Conservation (phyloP, 1,140 invertebrate species). For the Pseudomyrmex concolor region DNA sequence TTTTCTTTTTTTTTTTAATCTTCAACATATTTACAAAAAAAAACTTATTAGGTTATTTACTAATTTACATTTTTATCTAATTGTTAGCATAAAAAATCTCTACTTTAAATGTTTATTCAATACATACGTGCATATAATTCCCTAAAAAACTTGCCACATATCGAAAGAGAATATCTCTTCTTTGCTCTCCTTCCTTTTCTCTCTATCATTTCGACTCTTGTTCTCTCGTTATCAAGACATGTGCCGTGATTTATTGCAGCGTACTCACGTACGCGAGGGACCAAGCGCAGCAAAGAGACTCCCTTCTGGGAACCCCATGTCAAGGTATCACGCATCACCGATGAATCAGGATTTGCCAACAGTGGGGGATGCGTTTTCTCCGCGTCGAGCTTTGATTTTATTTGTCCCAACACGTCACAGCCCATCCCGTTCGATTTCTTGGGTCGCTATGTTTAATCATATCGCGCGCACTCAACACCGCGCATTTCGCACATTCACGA, state of each 20-base stretch:
- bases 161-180: neutral
- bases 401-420: neutral
- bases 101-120: conserved; percentile 13
- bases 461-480: neutral
- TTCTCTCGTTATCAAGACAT: conserved; percentile 45
- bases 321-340: conserved; percentile 21
- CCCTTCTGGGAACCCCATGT: conserved; percentile 18
- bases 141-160: neutral
- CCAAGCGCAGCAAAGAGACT: conserved; percentile 11
- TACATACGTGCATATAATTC: neutral
- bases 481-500: neutral
- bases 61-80: neutral
- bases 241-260: conserved; percentile 28
- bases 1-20: too few relatives aligned
- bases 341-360: conserved; percentile 38
- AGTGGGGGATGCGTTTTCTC: neutral
- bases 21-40: neutral
- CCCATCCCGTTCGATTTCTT: neutral
- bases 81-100: neutral
- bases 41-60: neutral
- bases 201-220: neutral
- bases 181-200: neutral
- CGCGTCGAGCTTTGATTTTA: neutral
- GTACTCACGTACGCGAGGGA: neutral
- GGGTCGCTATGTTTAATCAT: conserved; percentile 18